These are phyloP conservation scores for Chanos chanos DNA, from an alignment of 2,797 vertebrate genomes.

Conservation along the genomic window DNA sequence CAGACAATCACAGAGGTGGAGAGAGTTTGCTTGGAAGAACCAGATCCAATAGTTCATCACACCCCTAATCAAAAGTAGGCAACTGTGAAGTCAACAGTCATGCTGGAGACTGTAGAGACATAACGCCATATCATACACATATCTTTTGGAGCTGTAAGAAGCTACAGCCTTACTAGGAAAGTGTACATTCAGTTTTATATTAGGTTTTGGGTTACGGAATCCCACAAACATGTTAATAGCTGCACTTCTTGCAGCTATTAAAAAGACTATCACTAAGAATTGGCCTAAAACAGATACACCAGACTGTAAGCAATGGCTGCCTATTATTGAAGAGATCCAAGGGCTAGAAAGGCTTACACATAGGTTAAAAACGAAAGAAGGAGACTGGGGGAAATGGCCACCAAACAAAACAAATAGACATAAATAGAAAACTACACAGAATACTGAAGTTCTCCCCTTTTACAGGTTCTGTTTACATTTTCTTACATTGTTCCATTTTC, in stretches of 20 bases:
- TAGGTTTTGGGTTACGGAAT: background rate
- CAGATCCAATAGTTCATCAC: no score
- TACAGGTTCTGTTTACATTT: no score
- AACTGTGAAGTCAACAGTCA: background rate
- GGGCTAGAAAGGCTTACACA: background rate
- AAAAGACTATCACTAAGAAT: background rate
- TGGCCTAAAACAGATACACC: background rate
- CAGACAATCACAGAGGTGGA: no score
- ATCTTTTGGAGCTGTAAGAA: background rate
- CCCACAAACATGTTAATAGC: background rate
- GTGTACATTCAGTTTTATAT: background rate
- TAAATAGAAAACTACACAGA: no score
- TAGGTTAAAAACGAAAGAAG: background rate
- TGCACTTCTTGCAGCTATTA: background rate
- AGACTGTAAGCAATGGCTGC: background rate
- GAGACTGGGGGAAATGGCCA: background rate
- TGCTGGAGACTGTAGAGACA: background rate
- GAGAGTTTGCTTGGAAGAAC: no score
- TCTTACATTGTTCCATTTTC: no score
- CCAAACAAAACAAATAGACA: no score
- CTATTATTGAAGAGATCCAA: background rate
- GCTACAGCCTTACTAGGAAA: background rate
- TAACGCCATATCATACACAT: background rate
- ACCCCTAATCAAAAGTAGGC: background rate
- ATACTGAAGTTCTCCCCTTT: no score